Evolutionary conservation across 2,113 vertebrate genomes (phyloP).

Genomic region (Mus musculus): DNA sequence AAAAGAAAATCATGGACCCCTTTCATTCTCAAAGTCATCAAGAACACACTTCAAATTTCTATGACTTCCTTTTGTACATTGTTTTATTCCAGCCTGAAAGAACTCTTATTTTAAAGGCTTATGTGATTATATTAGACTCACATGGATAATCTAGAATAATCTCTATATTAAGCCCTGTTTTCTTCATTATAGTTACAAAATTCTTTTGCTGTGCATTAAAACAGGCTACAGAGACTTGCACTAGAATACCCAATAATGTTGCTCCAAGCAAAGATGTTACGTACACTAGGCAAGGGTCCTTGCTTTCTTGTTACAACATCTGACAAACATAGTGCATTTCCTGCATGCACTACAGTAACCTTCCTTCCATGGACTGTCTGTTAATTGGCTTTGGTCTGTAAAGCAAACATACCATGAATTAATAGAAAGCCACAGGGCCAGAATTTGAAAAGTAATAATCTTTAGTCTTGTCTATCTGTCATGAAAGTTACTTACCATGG

Average conservation of each 20-base stretch:
- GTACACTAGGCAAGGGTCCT: fast-evolving
- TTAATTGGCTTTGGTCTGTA: not conserved
- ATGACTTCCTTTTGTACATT: not conserved
- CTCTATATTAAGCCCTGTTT: not conserved
- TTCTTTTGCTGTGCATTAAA: not conserved
- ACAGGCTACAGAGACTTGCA: not conserved
- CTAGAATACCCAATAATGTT: no score
- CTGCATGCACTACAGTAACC: not conserved
- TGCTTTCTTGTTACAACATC: no score
- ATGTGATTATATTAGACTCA: not conserved
- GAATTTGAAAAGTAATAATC: not conserved
- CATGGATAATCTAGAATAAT: not conserved
- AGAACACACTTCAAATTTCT: not conserved
- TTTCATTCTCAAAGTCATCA: not conserved
- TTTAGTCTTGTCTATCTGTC: not conserved
- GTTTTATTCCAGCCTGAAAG: not conserved
- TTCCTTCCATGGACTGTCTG: not conserved
- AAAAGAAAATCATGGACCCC: not conserved
- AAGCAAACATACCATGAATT: not conserved
- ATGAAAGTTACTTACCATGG: not conserved
- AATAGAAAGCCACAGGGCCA: not conserved
- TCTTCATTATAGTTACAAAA: not conserved
- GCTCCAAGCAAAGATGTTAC: not conserved
- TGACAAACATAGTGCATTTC: not conserved
- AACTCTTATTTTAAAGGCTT: not conserved